Percentiles rank a stretch among this genome's conserved stretches.
Evolutionary conservation across 2,888 invertebrate genomes (phyloP).

Genomic region (Lutraria lutraria): DNA sequence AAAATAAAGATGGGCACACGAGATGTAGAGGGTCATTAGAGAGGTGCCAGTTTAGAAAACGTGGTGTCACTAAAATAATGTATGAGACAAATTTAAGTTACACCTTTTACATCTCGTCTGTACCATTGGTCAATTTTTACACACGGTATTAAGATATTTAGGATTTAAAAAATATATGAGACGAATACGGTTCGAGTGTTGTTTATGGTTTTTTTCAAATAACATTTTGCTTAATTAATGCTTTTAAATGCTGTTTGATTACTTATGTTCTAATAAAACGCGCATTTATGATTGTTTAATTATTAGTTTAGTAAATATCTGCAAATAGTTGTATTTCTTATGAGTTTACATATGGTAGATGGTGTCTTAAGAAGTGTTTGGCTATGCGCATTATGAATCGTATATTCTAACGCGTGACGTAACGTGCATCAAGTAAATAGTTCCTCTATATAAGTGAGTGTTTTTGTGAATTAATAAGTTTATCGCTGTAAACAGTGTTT

Average conservation of each 20-base stretch:
- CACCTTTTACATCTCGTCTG: not conserved
- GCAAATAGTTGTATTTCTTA: conserved; percentile 25
- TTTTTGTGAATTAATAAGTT: conserved; percentile 40
- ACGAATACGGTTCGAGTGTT: not conserved
- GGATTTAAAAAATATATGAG: not conserved
- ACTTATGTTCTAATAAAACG: not conserved
- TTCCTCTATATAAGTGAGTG: conserved; percentile 28
- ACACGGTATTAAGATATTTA: not conserved
- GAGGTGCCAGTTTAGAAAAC: not conserved
- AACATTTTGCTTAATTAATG: conserved; percentile 10
- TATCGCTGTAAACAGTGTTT: conserved; percentile 69
- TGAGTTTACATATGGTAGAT: conserved; percentile 38
- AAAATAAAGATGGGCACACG: not conserved
- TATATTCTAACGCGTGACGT: conserved; percentile 33
- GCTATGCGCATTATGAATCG: conserved; percentile 48
- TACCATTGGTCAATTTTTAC: not conserved
- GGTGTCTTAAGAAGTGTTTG: conserved; percentile 61
- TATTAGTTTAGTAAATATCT: conserved; percentile 23
- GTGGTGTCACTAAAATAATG: not conserved
- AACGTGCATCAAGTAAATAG: conserved; percentile 29
- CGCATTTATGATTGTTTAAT: conserved; percentile 23
- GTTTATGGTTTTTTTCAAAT: not conserved
- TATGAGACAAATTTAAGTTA: too few species aligned
- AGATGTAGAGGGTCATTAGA: not conserved
- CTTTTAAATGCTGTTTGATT: not conserved